phyloP scores from a whole-genome alignment of 2,888 invertebrate species.

The Lydus trimaculatus region DNA sequence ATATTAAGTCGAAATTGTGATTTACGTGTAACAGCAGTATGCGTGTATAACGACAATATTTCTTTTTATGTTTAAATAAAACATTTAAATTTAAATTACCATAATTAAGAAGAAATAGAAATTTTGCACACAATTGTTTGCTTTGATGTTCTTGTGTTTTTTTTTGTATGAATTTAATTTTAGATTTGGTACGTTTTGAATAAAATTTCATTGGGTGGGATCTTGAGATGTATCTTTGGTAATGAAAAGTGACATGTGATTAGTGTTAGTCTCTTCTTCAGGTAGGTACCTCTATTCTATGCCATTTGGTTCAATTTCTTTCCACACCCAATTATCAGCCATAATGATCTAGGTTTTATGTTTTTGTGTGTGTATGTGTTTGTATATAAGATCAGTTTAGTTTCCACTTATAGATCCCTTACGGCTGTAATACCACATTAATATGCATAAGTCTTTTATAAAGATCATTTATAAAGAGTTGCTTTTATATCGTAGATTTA shows the following conservation, averaged over 20 bases:
- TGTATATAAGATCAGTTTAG: conserved; percentile 19
- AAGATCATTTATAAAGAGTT: conserved; percentile 46
- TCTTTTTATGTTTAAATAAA: not conserved
- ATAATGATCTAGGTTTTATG: conserved; percentile 34
- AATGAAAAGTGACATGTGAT: conserved; percentile 55
- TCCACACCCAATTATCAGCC: conserved; percentile 42
- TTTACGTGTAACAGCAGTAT: conserved; percentile 43
- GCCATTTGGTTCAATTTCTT: conserved; percentile 25
- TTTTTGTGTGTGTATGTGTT: not conserved
- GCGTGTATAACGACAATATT: conserved; percentile 10
- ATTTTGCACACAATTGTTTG: not conserved
- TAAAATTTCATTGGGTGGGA: conserved; percentile 14
- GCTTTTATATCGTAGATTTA: conserved; percentile 21
- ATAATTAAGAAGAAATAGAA: not conserved
- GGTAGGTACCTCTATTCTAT: not conserved
- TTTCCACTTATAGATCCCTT: conserved; percentile 40
- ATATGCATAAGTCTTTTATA: conserved; percentile 49
- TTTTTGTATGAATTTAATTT: too few species aligned
- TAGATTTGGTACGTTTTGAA: too few species aligned
- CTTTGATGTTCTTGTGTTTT: too few species aligned
- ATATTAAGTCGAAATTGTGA: conserved; percentile 43
- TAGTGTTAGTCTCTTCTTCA: conserved; percentile 31
- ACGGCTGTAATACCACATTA: conserved; percentile 42
- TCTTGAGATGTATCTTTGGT: conserved; percentile 49
- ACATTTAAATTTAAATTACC: not conserved